Percentiles rank a stretch among this genome's conserved stretches.
These are phyloP conservation scores for Thermophis baileyi DNA, from an alignment of 2,113 vertebrate species.

Conservation along the genomic window DNA sequence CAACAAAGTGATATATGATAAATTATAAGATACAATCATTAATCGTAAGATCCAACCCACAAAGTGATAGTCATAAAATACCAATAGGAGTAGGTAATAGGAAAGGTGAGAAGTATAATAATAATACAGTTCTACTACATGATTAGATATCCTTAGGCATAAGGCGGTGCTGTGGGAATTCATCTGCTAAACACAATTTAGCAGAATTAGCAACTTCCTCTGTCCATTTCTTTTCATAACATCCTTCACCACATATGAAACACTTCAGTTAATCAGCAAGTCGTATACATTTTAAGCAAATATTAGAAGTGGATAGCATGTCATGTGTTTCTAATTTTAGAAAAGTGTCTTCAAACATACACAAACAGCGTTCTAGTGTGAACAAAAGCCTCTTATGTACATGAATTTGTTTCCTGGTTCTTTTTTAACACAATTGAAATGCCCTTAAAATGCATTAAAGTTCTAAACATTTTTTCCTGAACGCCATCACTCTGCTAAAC, in stretches of 20 bases:
- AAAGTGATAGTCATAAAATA: no score
- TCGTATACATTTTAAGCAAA: not conserved
- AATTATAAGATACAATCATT: no score
- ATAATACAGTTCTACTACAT: no score
- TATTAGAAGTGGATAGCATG: not conserved
- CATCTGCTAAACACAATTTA: no score
- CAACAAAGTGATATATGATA: no score
- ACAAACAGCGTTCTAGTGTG: rapidly evolving
- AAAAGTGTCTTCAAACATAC: not conserved
- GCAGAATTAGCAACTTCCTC: not conserved
- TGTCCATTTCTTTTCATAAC: not conserved
- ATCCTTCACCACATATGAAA: not conserved
- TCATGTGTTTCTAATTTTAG: not conserved
- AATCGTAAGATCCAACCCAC: no score
- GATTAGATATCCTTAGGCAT: no score
- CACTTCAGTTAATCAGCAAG: not conserved
- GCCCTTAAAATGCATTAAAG: not conserved
- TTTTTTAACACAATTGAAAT: not conserved
- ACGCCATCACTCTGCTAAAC: no score
- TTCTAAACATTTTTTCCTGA: not conserved
- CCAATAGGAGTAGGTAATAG: no score
- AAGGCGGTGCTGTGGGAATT: no score
- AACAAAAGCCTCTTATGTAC: rapidly evolving
- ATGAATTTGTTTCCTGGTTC: not conserved
- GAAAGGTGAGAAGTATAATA: no score